A percentile compares a stretch with the other conserved stretches of the same genome.
Conservation (phyloP, 2,113 vertebrate genomes). For the Eurypyga helias region DNA sequence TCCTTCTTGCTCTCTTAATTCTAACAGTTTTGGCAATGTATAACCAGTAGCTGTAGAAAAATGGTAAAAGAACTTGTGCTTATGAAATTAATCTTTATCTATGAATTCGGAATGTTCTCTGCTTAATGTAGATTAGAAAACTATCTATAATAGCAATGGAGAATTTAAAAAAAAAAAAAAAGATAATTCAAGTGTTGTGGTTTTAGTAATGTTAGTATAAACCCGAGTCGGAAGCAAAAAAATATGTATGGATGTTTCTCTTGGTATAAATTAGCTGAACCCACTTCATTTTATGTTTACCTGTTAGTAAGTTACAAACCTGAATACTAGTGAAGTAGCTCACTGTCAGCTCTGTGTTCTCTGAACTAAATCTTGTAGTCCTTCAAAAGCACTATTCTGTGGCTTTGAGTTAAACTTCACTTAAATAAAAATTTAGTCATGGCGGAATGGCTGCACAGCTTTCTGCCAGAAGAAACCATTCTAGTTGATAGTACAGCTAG, state of each 20-base stretch:
- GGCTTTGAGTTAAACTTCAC: background rate
- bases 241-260: background rate
- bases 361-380: background rate
- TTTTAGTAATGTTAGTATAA: background rate
- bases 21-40: constrained; percentile 65
- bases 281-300: background rate
- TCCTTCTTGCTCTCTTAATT: constrained; percentile 46
- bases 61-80: constrained; percentile 31
- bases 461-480: background rate
- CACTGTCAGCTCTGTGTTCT: background rate
- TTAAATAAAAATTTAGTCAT: background rate
- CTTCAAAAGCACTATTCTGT: background rate
- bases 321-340: background rate
- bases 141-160: constrained; percentile 56
- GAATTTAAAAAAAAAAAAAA: background rate
- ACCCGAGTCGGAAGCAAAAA: background rate
- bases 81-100: constrained; percentile 64
- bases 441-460: background rate
- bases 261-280: background rate
- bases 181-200: constrained; percentile 67
- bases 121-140: constrained; percentile 52
- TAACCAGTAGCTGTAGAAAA: constrained; percentile 54
- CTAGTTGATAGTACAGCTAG: background rate
- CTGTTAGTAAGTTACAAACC: background rate
- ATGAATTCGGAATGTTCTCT: constrained; percentile 61